Conservation (phyloP, 2,888 invertebrate species). For the Nephrocerus scutellatus region DNA sequence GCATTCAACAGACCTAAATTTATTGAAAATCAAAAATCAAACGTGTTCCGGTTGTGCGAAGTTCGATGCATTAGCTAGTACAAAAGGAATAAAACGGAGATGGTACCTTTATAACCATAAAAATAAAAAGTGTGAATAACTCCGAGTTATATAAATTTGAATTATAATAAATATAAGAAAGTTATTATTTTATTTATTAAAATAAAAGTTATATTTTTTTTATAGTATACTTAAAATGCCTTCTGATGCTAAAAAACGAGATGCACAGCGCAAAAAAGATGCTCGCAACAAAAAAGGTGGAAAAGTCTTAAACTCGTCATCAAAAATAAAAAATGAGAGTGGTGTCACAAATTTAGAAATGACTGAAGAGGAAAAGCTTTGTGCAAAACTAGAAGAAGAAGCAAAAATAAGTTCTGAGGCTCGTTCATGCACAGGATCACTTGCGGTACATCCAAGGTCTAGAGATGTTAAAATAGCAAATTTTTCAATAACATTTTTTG, state of each 20-base stretch:
- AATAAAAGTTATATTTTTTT: too few species aligned
- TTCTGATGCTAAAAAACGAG: conserved; percentile 97
- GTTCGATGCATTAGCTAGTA: too few species aligned
- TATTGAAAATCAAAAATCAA: too few species aligned
- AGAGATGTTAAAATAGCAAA: conserved; percentile 94
- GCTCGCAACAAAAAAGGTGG: conserved; percentile 58
- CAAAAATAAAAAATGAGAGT: conserved; percentile 51
- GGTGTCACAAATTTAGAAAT: conserved; percentile 59
- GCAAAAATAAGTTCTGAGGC: conserved; percentile 91
- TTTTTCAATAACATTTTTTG: conserved; percentile 97
- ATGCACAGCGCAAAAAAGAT: conserved; percentile 95
- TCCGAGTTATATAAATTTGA: too few species aligned
- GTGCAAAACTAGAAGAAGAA: conserved; percentile 80
- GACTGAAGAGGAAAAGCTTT: conserved; percentile 63
- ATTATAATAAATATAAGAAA: too few species aligned
- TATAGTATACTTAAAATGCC: too few species aligned
- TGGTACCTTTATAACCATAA: too few species aligned
- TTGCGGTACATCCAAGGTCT: conserved; percentile 92
- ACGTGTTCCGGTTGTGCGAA: too few species aligned
- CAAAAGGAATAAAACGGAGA: too few species aligned
- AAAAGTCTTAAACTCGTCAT: conserved; percentile 44
- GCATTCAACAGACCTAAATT: too few species aligned
- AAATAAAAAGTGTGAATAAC: too few species aligned
- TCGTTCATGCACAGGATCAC: conserved; percentile 86
- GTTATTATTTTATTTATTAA: too few species aligned